Percentiles rank a stretch among this genome's conserved stretches.
These are phyloP conservation scores for Halyomorpha halys DNA, from an alignment of 1,140 invertebrate genomes.

Conservation along the genomic window DNA sequence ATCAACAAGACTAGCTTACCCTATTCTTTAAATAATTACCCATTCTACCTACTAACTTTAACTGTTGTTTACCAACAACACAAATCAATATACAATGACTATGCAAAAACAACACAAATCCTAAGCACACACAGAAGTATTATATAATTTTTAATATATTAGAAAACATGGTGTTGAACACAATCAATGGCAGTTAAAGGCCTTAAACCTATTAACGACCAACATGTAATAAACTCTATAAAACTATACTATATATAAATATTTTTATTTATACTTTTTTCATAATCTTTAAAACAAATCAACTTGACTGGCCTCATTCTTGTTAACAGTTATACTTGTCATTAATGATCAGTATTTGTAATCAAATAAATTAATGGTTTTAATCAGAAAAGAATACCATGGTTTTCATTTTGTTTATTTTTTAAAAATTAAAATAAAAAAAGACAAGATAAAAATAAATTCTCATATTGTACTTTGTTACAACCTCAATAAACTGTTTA, in stretches of 20 bases:
- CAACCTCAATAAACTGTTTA: too few species aligned
- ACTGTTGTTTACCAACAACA: background rate
- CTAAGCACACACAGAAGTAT: constrained; percentile 1
- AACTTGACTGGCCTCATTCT: constrained; percentile 12
- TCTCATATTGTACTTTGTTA: background rate
- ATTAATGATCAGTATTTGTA: background rate
- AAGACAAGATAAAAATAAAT: background rate
- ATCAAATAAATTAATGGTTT: background rate
- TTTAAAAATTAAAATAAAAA: background rate
- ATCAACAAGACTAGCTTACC: constrained; percentile 7
- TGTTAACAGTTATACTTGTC: background rate
- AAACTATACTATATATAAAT: constrained; percentile 13
- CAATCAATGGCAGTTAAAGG: constrained; percentile 14
- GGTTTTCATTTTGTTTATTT: background rate
- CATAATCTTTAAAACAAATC: constrained; percentile 14
- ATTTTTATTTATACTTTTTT: background rate
- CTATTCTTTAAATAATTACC: background rate
- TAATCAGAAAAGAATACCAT: background rate
- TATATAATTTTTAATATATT: constrained; percentile 1
- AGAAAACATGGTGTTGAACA: constrained; percentile 17
- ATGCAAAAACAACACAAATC: constrained; percentile 11
- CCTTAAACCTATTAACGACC: constrained; percentile 10
- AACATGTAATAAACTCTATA: constrained; percentile 13
- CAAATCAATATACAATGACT: background rate
- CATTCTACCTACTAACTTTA: background rate